These are phyloP conservation scores for Allobates femoralis DNA, from an alignment of 2,797 vertebrate species.

Conservation along the genomic window DNA sequence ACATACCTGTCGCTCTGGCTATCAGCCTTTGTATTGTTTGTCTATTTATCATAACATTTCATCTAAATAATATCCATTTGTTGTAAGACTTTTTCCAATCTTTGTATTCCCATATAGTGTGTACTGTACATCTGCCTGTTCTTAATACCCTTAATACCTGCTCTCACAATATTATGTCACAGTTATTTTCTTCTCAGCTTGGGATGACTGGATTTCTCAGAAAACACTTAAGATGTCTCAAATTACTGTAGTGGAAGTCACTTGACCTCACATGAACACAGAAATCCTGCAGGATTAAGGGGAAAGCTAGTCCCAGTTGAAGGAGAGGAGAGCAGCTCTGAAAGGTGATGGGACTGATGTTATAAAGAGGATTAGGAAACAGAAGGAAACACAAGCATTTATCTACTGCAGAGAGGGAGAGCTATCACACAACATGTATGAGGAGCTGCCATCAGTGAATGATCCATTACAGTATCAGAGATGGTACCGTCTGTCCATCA, in stretches of 20 bases:
- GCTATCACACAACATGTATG: too few species aligned
- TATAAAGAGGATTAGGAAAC: conserved; percentile 10
- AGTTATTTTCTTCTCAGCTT: conserved; percentile 30
- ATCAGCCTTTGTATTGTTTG: neutral
- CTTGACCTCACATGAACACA: conserved; percentile 59
- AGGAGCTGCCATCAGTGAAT: neutral
- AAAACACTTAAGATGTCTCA: conserved; percentile 58
- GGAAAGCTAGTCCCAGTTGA: conserved; percentile 42
- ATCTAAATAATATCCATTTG: neutral
- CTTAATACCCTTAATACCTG: conserved; percentile 23
- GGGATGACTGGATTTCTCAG: conserved; percentile 42
- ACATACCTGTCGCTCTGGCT: too few species aligned
- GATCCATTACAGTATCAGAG: neutral
- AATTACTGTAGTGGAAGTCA: conserved; percentile 55
- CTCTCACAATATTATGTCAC: conserved; percentile 35
- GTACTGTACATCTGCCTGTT: neutral
- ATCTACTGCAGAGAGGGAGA: neutral
- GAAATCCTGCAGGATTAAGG: conserved; percentile 59
- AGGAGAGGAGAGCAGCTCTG: neutral
- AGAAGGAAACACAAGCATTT: neutral
- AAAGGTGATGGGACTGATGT: conserved; percentile 41
- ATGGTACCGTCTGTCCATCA: neutral
- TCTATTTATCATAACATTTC: too few species aligned
- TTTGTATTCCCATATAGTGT: neutral
- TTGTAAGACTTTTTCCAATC: neutral